Base-by-base conservation (phyloP, 2,797 vertebrate species). In the Etheostoma nigrum region DNA sequence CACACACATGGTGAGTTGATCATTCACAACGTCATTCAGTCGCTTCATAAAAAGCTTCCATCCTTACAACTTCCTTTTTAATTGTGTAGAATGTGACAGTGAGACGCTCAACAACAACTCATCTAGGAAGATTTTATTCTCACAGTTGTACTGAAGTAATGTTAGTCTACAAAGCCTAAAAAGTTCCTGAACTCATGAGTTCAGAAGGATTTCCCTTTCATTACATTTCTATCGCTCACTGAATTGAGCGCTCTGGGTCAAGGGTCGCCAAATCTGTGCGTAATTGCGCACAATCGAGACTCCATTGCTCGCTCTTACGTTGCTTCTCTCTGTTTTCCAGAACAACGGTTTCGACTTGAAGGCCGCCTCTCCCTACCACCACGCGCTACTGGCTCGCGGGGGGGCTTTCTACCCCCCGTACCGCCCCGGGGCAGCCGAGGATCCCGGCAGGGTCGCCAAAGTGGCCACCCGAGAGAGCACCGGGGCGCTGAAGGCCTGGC, bases 391-490 rank as follows among this genome's bases (percentile, higher is more conserved):
- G 68, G 89, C 90, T 10, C 94, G 94, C 4, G 92, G 87, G 7
- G 93, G 85, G 0, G 71, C 94, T 1, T 95, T 94, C 78, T 96
- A 93, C 65, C 76, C 94, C 0, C 83, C 93, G 2, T 96, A 92
- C 82, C 94, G 94, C 1, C 79, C 91, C 0, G 91, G 93, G 10
- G 67, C 82, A 1, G 67, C 81, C 0, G 94, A 95, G 59, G 95
- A 96, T 9, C 93, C 95, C 21, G 84, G 91, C 6, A 78, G 95
- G 47, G 92, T 93, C 36, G 92, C 92, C 73, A 96, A 96, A 52
- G 95, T 94, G 58, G 95, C 95, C 23, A 96, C 94, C 1, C 82
- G 95, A 1, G 95, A 96, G 82, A 96, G 96, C 92, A 96, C 96
- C 0, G 93, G 95, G 1, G 95, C 95, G 12, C 88, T 96, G 14